Evolutionary conservation across 1,140 invertebrate genomes (phyloP).

Genomic region (Drosophila mauritiana): DNA sequence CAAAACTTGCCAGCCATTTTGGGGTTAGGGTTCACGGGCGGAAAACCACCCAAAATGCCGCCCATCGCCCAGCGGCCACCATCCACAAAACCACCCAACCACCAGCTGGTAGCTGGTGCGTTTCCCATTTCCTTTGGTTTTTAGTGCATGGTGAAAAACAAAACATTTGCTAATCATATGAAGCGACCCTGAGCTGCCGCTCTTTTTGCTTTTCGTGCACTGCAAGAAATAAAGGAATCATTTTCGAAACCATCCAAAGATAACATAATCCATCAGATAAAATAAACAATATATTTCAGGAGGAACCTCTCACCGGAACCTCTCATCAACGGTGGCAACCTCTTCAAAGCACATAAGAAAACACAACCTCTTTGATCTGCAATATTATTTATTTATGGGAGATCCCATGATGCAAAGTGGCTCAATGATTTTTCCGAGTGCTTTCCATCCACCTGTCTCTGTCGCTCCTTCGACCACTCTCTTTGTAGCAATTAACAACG

Average conservation of each 20-base stretch:
- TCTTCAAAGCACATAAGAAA: too few species aligned
- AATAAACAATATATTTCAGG: background rate
- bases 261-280: too few species aligned
- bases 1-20: slow-evolving; percentile 45
- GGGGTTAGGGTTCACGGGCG: slow-evolving; percentile 22
- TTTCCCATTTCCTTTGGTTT: slow-evolving; percentile 52
- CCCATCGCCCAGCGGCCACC: background rate
- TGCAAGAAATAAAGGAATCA: slow-evolving; percentile 4
- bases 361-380: too few species aligned
- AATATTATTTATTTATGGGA: too few species aligned
- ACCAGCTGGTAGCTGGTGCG: slow-evolving; percentile 34
- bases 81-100: slow-evolving; percentile 3
- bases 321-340: too few species aligned
- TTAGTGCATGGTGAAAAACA: slow-evolving; percentile 80
- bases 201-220: slow-evolving; percentile 8
- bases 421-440: slow-evolving; percentile 20
- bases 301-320: too few species aligned
- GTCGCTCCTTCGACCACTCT: slow-evolving; percentile 4
- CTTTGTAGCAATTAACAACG: slow-evolving; percentile 71
- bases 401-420: too few species aligned
- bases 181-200: slow-evolving; percentile 25
- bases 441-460: slow-evolving; percentile 6
- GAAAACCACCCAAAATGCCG: background rate
- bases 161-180: slow-evolving; percentile 82
- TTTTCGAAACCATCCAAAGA: background rate